phyloP scores from a whole-genome alignment of 2,797 vertebrate genomes.

The Rhodeus uyekii region DNA sequence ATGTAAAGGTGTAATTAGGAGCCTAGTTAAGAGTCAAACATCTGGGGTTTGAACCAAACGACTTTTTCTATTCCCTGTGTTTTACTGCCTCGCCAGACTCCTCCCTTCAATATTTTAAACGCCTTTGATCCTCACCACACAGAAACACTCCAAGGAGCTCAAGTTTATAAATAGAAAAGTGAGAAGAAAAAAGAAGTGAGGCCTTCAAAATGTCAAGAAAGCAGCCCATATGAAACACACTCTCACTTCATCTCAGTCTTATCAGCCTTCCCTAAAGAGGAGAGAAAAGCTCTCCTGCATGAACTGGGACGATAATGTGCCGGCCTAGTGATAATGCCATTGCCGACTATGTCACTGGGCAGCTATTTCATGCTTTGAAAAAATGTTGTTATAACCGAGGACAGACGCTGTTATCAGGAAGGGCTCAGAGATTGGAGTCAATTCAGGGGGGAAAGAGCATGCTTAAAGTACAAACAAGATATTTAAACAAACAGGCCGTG shows the following conservation, averaged over 20 bases:
- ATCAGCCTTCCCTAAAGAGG: conserved; percentile 47
- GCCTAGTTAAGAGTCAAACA: conserved; percentile 52
- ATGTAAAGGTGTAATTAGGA: conserved; percentile 57
- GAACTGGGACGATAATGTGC: conserved; percentile 12
- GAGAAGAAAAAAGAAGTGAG: conserved; percentile 39
- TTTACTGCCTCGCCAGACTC: conserved; percentile 51
- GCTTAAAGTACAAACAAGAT: conserved; percentile 64
- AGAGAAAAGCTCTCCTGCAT: conserved; percentile 33
- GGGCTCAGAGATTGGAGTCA: conserved; percentile 44
- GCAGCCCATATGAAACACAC: conserved; percentile 46
- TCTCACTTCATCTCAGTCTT: conserved; percentile 41
- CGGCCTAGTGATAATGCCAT: conserved; percentile 24
- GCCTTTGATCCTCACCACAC: conserved; percentile 58
- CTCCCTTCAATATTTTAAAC: conserved; percentile 54
- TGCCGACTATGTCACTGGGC: conserved; percentile 35
- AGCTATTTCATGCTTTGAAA: conserved; percentile 50
- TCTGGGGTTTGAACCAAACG: conserved; percentile 56
- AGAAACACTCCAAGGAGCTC: conserved; percentile 57
- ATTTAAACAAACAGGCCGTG: conserved; percentile 59
- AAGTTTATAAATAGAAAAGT: conserved; percentile 60
- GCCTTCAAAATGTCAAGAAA: conserved; percentile 58
- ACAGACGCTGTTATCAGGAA: conserved; percentile 55
- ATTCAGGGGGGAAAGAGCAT: conserved; percentile 7
- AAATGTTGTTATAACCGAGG: conserved; percentile 52
- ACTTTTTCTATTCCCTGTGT: conserved; percentile 53